Evolutionary conservation across 2,888 invertebrate genomes (phyloP).

Genomic region (Caenorhabditis wallacei): DNA sequence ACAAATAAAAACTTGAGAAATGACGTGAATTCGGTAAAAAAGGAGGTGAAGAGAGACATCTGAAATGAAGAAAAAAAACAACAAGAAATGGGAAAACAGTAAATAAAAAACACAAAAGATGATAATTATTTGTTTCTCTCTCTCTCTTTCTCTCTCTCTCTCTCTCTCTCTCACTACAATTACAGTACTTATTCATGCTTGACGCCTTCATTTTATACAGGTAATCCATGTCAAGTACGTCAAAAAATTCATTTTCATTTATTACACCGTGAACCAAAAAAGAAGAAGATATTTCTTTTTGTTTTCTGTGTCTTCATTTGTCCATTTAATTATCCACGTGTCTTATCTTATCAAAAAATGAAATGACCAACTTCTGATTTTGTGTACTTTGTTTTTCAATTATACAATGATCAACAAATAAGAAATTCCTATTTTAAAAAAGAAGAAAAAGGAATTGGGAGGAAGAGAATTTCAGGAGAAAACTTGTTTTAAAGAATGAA

Average conservation of each 20-base stretch:
- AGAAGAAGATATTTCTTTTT: background rate
- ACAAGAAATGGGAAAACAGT: background rate
- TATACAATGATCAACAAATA: too few relatives aligned
- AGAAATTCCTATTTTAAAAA: background rate
- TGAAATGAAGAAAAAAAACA: slow-evolving; percentile 7
- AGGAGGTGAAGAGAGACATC: background rate
- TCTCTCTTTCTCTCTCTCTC: background rate
- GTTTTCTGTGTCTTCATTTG: background rate
- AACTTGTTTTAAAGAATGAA: slow-evolving; percentile 5
- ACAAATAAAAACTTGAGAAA: slow-evolving; percentile 16
- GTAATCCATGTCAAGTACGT: slow-evolving; percentile 36
- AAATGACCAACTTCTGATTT: too few relatives aligned
- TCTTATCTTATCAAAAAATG: background rate
- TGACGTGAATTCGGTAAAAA: slow-evolving; percentile 3
- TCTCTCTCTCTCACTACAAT: too few relatives aligned
- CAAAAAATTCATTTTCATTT: slow-evolving; percentile 4
- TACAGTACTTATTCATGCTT: slow-evolving; percentile 48
- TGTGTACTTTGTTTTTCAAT: background rate
- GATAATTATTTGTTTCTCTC: background rate
- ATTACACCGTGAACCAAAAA: background rate
- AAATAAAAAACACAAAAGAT: slow-evolving; percentile 7
- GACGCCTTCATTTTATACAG: slow-evolving; percentile 14
- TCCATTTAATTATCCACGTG: background rate
- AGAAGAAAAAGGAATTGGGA: background rate
- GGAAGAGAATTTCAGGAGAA: slow-evolving; percentile 3